phyloP scores from a whole-genome alignment of 2,113 vertebrate species.

The Felis catus region DNA sequence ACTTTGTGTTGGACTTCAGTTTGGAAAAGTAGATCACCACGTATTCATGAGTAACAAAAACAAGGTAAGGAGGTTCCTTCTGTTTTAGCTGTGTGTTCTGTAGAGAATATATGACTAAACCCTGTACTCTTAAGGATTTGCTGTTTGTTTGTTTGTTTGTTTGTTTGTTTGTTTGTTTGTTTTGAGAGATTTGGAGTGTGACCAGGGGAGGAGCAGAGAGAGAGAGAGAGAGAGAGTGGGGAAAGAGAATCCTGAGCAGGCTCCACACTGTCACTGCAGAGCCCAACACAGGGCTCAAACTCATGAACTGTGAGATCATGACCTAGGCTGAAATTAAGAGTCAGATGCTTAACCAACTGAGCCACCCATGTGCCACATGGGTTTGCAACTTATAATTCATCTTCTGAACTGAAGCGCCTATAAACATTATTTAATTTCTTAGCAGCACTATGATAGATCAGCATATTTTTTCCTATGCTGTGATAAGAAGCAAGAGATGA shows the following conservation, averaged over 20 bases:
- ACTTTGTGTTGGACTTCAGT: slow-evolving; percentile 85
- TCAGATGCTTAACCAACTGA: too few relatives aligned
- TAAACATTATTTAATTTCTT: not conserved
- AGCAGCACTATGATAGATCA: not conserved
- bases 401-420: not conserved
- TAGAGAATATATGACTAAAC: not conserved
- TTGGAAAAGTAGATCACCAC: slow-evolving; percentile 85
- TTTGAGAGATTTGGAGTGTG: too few relatives aligned
- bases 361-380: too few relatives aligned
- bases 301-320: too few relatives aligned
- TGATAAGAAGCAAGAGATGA: not conserved
- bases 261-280: too few relatives aligned
- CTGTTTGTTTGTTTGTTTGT: too few relatives aligned
- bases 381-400: not conserved
- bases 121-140: not conserved
- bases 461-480: not conserved
- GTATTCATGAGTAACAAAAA: slow-evolving; percentile 85
- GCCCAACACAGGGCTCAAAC: too few relatives aligned
- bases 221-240: too few relatives aligned
- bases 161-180: too few relatives aligned
- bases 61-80: slow-evolving; percentile 75
- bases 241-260: too few relatives aligned
- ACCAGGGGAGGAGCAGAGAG: too few relatives aligned
- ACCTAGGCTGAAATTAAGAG: too few relatives aligned
- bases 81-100: not conserved